Conservation (phyloP, 2,113 vertebrate species). For the Spermophilus dauricus region DNA sequence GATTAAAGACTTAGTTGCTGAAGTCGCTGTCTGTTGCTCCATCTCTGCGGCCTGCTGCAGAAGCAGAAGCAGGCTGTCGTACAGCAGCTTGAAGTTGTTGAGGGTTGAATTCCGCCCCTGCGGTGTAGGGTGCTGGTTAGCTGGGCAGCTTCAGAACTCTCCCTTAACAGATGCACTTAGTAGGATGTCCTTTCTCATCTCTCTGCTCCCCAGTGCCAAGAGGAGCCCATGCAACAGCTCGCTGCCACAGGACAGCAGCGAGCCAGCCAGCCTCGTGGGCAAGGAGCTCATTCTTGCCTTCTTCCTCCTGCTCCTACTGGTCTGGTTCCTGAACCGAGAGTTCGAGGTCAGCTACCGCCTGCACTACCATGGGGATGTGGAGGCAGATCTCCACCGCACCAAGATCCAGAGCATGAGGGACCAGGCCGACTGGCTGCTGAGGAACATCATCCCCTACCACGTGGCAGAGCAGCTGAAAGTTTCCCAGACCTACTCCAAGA, state of each 20-base stretch:
- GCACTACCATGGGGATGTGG: constrained; percentile 98
- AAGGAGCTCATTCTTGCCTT: constrained; percentile 94
- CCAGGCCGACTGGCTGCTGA: constrained; percentile 97
- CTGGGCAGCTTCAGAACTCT: neutral
- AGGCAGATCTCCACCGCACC: constrained; percentile 96
- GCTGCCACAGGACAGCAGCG: neutral
- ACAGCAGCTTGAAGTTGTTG: neutral
- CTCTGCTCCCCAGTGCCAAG: constrained; percentile 82
- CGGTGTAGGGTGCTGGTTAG: neutral
- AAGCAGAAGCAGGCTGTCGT: neutral
- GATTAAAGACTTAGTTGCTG: neutral
- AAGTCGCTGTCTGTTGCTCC: neutral
- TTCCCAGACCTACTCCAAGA: constrained; percentile 99
- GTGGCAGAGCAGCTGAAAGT: constrained; percentile 98
- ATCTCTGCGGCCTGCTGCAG: neutral
- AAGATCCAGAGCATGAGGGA: constrained; percentile 98
- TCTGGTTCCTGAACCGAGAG: constrained; percentile 99
- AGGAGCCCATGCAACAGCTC: constrained; percentile 81
- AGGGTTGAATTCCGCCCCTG: neutral
- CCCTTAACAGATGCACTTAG: neutral
- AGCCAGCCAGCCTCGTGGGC: constrained; percentile 88
- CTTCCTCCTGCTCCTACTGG: constrained; percentile 95
- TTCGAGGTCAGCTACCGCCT: constrained; percentile 99
- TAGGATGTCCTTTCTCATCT: neutral
- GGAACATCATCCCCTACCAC: constrained; percentile 98